Percentiles rank a stretch among this genome's conserved stretches.
Conservation (phyloP, 2,888 invertebrate genomes). For the Hofmannophila pseudospretella region DNA sequence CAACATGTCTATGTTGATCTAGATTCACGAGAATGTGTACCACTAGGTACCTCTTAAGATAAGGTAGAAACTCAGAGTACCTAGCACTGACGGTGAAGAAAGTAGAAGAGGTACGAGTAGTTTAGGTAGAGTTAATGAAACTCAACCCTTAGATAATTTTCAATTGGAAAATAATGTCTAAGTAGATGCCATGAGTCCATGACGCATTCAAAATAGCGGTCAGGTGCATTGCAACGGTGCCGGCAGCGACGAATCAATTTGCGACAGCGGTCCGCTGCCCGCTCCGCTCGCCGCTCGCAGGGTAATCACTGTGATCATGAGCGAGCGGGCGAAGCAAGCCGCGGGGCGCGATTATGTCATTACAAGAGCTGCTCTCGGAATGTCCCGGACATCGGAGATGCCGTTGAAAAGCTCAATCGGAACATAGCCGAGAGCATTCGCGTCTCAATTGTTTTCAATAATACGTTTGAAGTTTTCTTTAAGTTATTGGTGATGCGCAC, state of each 20-base stretch:
- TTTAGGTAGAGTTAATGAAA: no score
- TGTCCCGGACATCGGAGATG: slow-evolving; percentile 47
- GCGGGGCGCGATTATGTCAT: slow-evolving; percentile 64
- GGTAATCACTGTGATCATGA: slow-evolving; percentile 51
- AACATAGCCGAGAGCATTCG: slow-evolving; percentile 47
- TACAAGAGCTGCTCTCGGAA: slow-evolving; percentile 38
- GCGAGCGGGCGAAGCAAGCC: slow-evolving; percentile 29
- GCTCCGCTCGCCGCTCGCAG: slow-evolving; percentile 39
- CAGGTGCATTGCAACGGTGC: slow-evolving; percentile 36
- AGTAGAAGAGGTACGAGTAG: no score
- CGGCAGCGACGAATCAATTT: slow-evolving; percentile 54
- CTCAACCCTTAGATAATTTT: slow-evolving; percentile 11
- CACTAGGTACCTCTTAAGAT: no score
- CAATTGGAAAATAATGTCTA: slow-evolving; percentile 11
- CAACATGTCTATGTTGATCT: no score
- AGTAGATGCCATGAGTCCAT: no score
- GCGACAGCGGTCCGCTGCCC: slow-evolving; percentile 34
- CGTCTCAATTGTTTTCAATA: slow-evolving; percentile 36
- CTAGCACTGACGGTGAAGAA: no score
- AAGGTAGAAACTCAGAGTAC: not conserved
- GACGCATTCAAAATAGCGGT: slow-evolving; percentile 22
- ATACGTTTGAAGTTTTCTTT: slow-evolving; percentile 25
- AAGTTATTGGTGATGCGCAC: slow-evolving; percentile 12
- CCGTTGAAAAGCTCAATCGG: slow-evolving; percentile 47
- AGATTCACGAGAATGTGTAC: no score